A percentile compares a stretch with the other conserved stretches of the same genome.
phyloP scores from a whole-genome alignment of 2,888 invertebrate species.

The Micropterix aruncella region DNA sequence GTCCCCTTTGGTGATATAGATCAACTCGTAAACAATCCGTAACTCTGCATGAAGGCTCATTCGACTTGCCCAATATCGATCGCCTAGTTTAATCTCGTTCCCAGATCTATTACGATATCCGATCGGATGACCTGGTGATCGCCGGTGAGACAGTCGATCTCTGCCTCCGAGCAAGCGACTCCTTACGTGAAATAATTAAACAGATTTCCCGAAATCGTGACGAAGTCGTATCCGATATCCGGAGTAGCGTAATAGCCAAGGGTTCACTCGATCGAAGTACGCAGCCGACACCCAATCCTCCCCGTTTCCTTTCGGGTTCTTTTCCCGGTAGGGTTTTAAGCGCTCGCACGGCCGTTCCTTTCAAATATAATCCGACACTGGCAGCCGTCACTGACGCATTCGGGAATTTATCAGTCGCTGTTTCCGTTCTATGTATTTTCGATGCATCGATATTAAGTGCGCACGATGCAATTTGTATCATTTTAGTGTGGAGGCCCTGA shows the following conservation, averaged over 20 bases:
- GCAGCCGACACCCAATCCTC: constrained; percentile 69
- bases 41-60: constrained; percentile 90
- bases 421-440: constrained; percentile 70
- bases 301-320: constrained; percentile 69
- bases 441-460: constrained; percentile 53
- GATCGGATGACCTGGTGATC: constrained; percentile 80
- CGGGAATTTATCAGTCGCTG: constrained; percentile 81
- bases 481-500: constrained; percentile 91
- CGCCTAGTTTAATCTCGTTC: constrained; percentile 89
- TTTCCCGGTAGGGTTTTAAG: constrained; percentile 57
- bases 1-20: constrained; percentile 75
- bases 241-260: constrained; percentile 77
- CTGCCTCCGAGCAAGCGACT: constrained; percentile 75
- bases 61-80: constrained; percentile 96
- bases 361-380: constrained; percentile 77
- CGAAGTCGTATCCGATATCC: constrained; percentile 54
- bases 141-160: constrained; percentile 88
- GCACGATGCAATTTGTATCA: constrained; percentile 80
- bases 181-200: constrained; percentile 84
- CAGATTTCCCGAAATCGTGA: constrained; percentile 52
- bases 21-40: constrained; percentile 78
- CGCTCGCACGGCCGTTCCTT: constrained; percentile 82
- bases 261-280: constrained; percentile 59
- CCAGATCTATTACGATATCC: constrained; percentile 95
- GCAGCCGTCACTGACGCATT: constrained; percentile 86